Evolutionary conservation across 2,888 invertebrate genomes (phyloP).

Genomic region (Cheilosia urbana): DNA sequence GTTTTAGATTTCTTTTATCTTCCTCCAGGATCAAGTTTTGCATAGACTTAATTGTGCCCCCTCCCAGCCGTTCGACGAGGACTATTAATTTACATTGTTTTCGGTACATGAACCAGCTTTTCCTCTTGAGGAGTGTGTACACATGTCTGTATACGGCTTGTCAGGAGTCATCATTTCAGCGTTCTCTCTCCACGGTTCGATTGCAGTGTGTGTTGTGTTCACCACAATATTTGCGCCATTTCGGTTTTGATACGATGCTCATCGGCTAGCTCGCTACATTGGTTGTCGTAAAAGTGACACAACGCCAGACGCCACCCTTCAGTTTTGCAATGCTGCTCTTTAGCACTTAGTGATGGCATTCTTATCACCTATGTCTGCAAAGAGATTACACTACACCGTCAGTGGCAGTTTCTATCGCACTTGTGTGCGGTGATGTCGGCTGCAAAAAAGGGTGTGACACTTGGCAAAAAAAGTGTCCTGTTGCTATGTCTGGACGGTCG

Average conservation of each 20-base stretch:
- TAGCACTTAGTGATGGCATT: slow-evolving; percentile 59
- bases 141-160: slow-evolving; percentile 52
- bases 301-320: slow-evolving; percentile 13
- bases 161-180: slow-evolving; percentile 46
- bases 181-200: not conserved
- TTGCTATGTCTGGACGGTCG: slow-evolving; percentile 67
- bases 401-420: slow-evolving; percentile 28
- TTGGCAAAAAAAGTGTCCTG: slow-evolving; percentile 60
- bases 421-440: not conserved
- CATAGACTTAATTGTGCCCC: slow-evolving; percentile 50
- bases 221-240: slow-evolving; percentile 69
- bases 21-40: slow-evolving; percentile 44
- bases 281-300: slow-evolving; percentile 28
- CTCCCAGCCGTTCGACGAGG: slow-evolving; percentile 21
- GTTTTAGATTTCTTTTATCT: slow-evolving; percentile 13
- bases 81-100: slow-evolving; percentile 74
- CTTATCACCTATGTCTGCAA: slow-evolving; percentile 59
- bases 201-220: not conserved
- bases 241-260: slow-evolving; percentile 49
- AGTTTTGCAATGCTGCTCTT: slow-evolving; percentile 41
- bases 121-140: not conserved
- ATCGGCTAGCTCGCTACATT: slow-evolving; percentile 9
- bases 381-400: slow-evolving; percentile 32
- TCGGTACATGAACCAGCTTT: slow-evolving; percentile 44
- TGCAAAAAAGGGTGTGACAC: slow-evolving; percentile 67